A percentile compares a stretch with the other conserved stretches of the same genome.
phyloP scores from a whole-genome alignment of 2,888 invertebrate genomes.

The Diabrotica balteata region DNA sequence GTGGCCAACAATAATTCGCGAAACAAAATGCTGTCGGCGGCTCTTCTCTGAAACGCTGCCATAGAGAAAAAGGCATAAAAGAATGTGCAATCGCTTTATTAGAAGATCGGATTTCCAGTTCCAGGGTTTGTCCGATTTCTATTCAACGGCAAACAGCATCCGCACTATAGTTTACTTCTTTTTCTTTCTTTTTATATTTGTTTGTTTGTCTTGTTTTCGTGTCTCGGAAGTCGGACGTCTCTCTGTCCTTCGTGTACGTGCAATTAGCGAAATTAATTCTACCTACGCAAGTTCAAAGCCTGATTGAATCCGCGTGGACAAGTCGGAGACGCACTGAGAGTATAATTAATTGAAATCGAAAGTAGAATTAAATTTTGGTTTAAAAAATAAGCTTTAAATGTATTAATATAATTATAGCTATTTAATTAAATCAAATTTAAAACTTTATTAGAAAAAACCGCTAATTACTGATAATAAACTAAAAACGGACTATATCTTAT shows the following conservation, averaged over 20 bases:
- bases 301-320: too few species aligned
- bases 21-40: slow-evolving; percentile 29
- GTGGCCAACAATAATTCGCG: slow-evolving; percentile 25
- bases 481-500: too few species aligned
- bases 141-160: slow-evolving; percentile 34
- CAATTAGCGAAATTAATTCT: slow-evolving; percentile 15
- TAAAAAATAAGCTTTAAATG: neutral
- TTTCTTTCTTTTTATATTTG: slow-evolving; percentile 10
- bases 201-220: slow-evolving; percentile 18
- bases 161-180: slow-evolving; percentile 22
- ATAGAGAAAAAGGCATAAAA: slow-evolving; percentile 37
- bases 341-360: too few species aligned
- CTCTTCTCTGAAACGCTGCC: slow-evolving; percentile 28
- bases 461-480: too few species aligned
- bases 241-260: slow-evolving; percentile 1
- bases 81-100: slow-evolving; percentile 44
- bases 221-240: slow-evolving; percentile 25
- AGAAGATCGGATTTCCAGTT: slow-evolving; percentile 47
- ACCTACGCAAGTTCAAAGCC: neutral
- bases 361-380: too few species aligned
- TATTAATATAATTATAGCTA: too few species aligned
- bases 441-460: too few species aligned
- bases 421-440: too few species aligned
- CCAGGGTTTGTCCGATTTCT: slow-evolving; percentile 33
- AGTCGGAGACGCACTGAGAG: too few species aligned